Evolutionary conservation across 2,888 invertebrate species (phyloP), one percentile per base, ranked within the genome.

Genomic region (Drosophila nigricruria): DNA sequence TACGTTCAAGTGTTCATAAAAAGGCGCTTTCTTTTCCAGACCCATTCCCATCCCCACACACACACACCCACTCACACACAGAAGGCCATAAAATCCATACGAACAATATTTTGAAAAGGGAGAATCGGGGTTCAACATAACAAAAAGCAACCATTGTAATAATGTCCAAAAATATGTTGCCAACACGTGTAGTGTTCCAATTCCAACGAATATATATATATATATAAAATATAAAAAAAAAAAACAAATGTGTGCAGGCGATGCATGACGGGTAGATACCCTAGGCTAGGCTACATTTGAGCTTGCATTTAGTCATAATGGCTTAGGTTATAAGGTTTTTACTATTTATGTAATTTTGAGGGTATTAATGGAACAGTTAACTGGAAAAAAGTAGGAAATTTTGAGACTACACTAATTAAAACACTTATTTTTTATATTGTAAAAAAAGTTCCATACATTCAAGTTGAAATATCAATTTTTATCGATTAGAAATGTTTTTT

Each of bases 141-240:
- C 71, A 75, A 74, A 82, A 73, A 63, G 69, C 70, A 74, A 74
- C 70, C 86, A 86, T 83, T 88, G 88, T 88, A 86, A 85, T 85
- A 88, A 86, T 86, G 80, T 83, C 86, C 83, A 86, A 86, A 86
- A 86, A 86, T 84, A 88, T 88, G 87, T 86, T 88, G 67, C 86
- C 82, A 82, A 86, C 87, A 86, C 87, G 86, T 86, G 86, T 78
- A 88, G 81, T 81, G 54, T 57, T 75, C 75, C 75, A 78, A 57
- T 58, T 27, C 47, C 36, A 38, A 14, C 20, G 36, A 36, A 47
- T 27, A 58, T 43, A 43, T 56, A 30, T 40, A 43, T 47, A 2
- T 47, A 45, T 25, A 36, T n/a, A 36, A n/a, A n/a, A n/a, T 30
- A 20, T n/a, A 58, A 52, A 53, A 53, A 59, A 23, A 66, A 64